Base-by-base conservation (phyloP, 2,888 invertebrate genomes). In the Rhaphigaster nebulosa region DNA sequence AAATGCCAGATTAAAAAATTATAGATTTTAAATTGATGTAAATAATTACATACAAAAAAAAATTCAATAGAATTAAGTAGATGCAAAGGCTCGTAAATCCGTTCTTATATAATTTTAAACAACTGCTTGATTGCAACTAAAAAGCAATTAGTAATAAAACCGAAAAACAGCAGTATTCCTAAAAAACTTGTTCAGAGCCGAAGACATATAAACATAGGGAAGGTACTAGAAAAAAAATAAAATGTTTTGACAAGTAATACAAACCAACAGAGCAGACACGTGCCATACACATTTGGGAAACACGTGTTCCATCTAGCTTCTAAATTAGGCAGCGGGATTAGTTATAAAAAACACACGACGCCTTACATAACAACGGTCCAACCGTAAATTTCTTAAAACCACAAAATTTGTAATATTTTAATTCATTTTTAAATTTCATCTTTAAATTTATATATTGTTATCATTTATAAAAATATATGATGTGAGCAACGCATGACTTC, bases 171-270 rank as follows among this genome's bases (percentile, higher is more conserved):
- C 5, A 18, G 26, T 18, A 56, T n/a, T n/a, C 26, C 3, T 18
- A 29, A 65, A 65, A 65, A 65, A 29, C 10, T 4, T n/a, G n/a
- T 12, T n/a, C 0, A 65, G n/a, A 65, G n/a, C 13, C 3, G 34
- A 65, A 29, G 18, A 65, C 65, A 15, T 65, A 29, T 65, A 15
- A 15, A 60, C 26, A 60, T 15, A 29, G 4, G 5, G 26, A 56
- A 26, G 56, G 26, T n/a, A 0, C 2, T 18, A 18, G 15, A 52
- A 52, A 26, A 23, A 60, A 60, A 60, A 60, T 12, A 60, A 60
- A 60, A 60, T 65, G n/a, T 65, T 65, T 65, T 65, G 65, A 65
- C 65, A 65, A 29, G 65, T 65, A 18, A 65, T 65, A 65, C 65
- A 65, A 34, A 34, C 29, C 29, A 65, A n/a, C n/a, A 5, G 5